Conservation (phyloP, 2,113 vertebrate species). For the Miniopterus natalensis region DNA sequence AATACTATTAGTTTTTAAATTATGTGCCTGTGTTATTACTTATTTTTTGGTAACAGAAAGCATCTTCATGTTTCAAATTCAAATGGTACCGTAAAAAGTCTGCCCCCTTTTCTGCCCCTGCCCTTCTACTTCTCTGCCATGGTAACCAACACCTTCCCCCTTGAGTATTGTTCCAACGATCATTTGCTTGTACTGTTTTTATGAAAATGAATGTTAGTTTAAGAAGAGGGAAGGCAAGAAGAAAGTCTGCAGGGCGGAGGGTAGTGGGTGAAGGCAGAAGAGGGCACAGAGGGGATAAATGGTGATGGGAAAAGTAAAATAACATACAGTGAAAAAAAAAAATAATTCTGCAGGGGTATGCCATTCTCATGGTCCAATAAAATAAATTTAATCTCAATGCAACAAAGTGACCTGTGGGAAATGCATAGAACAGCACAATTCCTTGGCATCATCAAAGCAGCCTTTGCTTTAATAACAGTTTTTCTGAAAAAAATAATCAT, state of each 20-base stretch:
- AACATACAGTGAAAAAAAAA: too few species aligned
- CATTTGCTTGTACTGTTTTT: conserved; percentile 14
- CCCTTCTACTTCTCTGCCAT: background rate
- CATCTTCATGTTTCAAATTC: background rate
- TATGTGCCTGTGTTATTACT: background rate
- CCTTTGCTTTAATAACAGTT: background rate
- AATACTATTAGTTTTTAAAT: background rate
- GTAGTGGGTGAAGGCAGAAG: too few species aligned
- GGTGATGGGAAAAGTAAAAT: too few species aligned
- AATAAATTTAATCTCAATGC: background rate
- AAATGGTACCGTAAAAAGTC: background rate
- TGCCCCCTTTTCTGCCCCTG: background rate
- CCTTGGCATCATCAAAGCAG: background rate
- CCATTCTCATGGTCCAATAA: background rate
- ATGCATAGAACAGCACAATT: background rate
- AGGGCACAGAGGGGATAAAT: too few species aligned
- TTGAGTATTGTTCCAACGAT: background rate
- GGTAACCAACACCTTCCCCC: background rate
- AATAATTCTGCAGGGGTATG: background rate
- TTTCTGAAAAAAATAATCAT: background rate
- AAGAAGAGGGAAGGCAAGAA: background rate
- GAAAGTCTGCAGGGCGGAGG: background rate
- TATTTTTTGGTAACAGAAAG: background rate
- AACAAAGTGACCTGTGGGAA: background rate
- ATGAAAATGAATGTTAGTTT: conserved; percentile 3